These are phyloP conservation scores for Manis crassicaudata DNA, from an alignment of 2,797 vertebrate genomes.

Conservation along the genomic window DNA sequence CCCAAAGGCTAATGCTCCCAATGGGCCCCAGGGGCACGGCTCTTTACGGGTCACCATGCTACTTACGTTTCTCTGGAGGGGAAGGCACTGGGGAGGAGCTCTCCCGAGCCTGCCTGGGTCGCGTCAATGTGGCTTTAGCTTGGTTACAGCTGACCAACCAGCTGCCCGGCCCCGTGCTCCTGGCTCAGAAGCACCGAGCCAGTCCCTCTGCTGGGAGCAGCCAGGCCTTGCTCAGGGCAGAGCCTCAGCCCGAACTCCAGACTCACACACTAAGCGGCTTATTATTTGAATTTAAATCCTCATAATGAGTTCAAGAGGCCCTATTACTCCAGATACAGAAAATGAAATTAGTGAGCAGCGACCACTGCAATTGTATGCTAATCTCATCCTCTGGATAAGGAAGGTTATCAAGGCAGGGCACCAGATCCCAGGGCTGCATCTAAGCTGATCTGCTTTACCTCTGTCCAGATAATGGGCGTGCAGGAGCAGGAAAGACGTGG, in stretches of 20 bases:
- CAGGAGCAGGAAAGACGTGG: not conserved
- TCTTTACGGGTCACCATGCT: not conserved
- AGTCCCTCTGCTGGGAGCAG: rapidly evolving
- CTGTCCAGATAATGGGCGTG: too few species aligned
- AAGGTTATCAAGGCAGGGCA: not conserved
- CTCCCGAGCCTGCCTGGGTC: too few species aligned
- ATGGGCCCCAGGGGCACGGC: too few species aligned
- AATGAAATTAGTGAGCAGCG: constrained; percentile 45
- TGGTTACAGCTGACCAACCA: not conserved
- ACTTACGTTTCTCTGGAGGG: not conserved
- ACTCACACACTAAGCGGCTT: not conserved
- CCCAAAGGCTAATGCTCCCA: not conserved
- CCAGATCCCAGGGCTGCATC: not conserved
- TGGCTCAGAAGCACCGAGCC: rapidly evolving
- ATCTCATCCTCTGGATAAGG: not conserved
- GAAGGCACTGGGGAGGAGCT: not conserved
- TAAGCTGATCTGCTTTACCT: not conserved
- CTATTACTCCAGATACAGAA: constrained; percentile 61
- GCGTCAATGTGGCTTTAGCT: not conserved
- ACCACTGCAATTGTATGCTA: not conserved
- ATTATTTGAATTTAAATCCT: constrained; percentile 45
- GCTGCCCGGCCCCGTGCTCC: rapidly evolving
- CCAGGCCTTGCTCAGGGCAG: not conserved
- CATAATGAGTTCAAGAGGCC: constrained; percentile 44
- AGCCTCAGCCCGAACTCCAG: not conserved